phyloP scores from a whole-genome alignment of 2,113 vertebrate genomes.

The Rhagologus leucostigma region DNA sequence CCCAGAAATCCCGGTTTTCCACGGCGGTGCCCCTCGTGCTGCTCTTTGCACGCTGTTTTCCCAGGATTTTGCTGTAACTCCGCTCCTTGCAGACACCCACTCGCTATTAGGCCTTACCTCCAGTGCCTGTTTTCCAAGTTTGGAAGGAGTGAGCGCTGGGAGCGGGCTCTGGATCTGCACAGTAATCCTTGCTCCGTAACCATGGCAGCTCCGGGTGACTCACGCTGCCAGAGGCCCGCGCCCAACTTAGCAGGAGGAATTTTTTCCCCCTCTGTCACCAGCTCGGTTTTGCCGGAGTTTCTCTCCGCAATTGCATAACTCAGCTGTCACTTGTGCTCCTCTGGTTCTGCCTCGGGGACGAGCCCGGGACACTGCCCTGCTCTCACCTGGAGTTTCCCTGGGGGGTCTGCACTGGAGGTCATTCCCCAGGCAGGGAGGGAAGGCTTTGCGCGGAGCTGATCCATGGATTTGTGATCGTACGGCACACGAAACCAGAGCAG shows the following conservation, averaged over 20 bases:
- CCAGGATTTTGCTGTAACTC: background rate
- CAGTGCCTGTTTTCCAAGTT: slow-evolving; percentile 18
- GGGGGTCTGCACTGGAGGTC: fast-evolving
- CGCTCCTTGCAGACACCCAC: slow-evolving; percentile 24
- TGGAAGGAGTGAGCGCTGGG: background rate
- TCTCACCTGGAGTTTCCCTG: background rate
- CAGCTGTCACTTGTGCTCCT: background rate
- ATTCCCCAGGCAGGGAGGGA: background rate
- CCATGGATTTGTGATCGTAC: background rate
- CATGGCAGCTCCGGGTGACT: slow-evolving; percentile 54
- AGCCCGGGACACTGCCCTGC: background rate
- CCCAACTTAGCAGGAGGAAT: slow-evolving; percentile 3
- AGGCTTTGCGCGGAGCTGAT: background rate
- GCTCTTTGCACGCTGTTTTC: background rate
- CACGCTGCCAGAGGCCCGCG: slow-evolving; percentile 47
- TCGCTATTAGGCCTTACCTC: slow-evolving; percentile 21
- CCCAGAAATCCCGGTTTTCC: background rate
- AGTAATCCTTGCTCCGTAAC: slow-evolving; percentile 36
- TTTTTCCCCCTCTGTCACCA: background rate
- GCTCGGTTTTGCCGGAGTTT: background rate
- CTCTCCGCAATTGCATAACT: background rate
- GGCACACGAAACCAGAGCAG: background rate
- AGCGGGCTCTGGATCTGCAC: slow-evolving; percentile 40
- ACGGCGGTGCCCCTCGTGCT: fast-evolving
- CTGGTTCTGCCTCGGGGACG: background rate